Evolutionary conservation across 2,797 vertebrate genomes (phyloP), one percentile per base, ranked within the genome.

Genomic region (Avahi laniger): DNA sequence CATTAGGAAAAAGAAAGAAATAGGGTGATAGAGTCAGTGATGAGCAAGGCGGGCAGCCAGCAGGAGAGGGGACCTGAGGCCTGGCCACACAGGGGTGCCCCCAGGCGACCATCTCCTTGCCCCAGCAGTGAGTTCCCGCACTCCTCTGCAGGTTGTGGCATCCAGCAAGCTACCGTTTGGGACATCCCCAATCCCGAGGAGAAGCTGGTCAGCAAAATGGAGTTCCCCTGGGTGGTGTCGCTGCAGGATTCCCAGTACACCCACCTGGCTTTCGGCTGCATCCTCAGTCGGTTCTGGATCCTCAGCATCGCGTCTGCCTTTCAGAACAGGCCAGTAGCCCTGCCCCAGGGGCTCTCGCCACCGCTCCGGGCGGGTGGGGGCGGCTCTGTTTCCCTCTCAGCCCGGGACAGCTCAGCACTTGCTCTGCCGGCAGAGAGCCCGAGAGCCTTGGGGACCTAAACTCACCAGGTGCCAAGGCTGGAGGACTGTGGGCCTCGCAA

Each of bases 281-380:
- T 97, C 94, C 95, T 98, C 76, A 98, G 96, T 7, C 17, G 97
- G 41, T 91, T 95, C 89, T 98, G 98, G 98, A 95, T 98, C 69
- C 89, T 98, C 50, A 97, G 97, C 7, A 13, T 89, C 0, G 91
- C 98, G 0, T 96, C 98, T 0, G 73, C 52, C n/a, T 92, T 98
- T 70, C 91, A 52, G 50, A 65, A 95, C 94, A 97, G 98, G 98
- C 65, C 91, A 61, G 91, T 94, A 65, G 84, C 50, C 46, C 67
- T n/a, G 8, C 24, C 59, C 61, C 18, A 48, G 69, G 81, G 57
- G 61, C 70, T 26, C 22, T 4, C 12, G 0, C 18, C 7, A 59
- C 28, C 2, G 24, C 17, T 13, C 0, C 0, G 13, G 48, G 41
- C 14, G 38, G 46, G 41, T 1, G 11, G 73, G 46, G 2, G 18